Evolutionary conservation across 2,113 vertebrate species (phyloP).

Genomic region (Zosterops japonicus): DNA sequence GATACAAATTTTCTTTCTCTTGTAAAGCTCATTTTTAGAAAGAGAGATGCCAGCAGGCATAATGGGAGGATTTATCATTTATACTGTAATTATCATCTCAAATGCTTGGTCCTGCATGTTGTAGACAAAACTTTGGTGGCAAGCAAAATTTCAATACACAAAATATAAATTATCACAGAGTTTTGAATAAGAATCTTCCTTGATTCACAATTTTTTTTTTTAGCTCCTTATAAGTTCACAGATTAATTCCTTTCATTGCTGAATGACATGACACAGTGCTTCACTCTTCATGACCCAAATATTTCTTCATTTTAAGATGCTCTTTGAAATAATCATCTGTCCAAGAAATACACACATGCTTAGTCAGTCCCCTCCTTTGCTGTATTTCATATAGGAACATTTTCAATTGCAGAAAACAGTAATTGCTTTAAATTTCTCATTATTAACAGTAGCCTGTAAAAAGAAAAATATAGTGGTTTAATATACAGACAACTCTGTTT

Average conservation of each 20-base stretch:
- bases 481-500: neutral
- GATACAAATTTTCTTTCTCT: neutral
- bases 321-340: neutral
- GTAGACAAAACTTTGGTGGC: neutral
- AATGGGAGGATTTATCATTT: slow-evolving; percentile 20
- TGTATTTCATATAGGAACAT: neutral
- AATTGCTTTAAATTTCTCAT: neutral
- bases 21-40: slow-evolving; percentile 6
- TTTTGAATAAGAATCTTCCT: neutral
- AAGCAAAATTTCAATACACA: neutral
- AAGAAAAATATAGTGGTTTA: neutral
- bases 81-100: neutral
- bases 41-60: neutral
- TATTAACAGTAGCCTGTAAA: neutral
- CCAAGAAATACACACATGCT: neutral
- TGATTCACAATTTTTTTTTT: neutral
- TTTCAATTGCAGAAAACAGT: neutral
- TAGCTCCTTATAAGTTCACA: neutral
- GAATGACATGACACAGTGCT: neutral
- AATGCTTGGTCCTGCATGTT: neutral
- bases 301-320: neutral
- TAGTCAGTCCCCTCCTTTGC: neutral
- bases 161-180: neutral
- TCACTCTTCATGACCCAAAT: neutral
- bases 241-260: neutral